Base-by-base conservation (phyloP, 2,113 vertebrate species). In the Clarias macrocephalus region DNA sequence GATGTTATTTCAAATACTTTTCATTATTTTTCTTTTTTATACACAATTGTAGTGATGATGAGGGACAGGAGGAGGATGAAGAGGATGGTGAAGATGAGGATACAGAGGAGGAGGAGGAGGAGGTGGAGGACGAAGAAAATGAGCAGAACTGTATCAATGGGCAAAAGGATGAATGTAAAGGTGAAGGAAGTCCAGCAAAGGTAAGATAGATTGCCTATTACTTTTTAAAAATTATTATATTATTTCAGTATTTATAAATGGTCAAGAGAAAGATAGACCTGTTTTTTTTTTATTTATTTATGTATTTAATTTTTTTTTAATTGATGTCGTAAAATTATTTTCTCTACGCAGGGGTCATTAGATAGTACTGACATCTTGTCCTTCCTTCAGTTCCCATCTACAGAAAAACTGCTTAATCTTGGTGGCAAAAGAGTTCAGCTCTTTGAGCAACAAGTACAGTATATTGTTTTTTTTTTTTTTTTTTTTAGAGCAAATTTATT, bases 351-450 rank as follows among this genome's bases (percentile, higher is more conserved):
- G 97, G 92, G 94, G 73, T 95, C 96, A 21, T 91, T 91, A 0
- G 92, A 94, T 82, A 94, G 95, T 16, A 91, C 95, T 62, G 97
- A 99, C 0, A 91, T 97, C 85, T 93, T 95, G 63, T 96, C 96
- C 0, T 99, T 99, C 92, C 96, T 99, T 90, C 95, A 94, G 87
- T 98, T 97, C 84, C 98, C 98, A 0, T 98, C 98, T 0, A 96
- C 98, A 0, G 97, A 99, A 90, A 99, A 98, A 88, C 94, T 99
- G 82, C 94, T 99, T 62, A 96, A 95, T 28, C 94, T 99, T 3
- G 98, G 97, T 0, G 93, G 96, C n/a, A 97, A 96, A 92, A 96
- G 96, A 56, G 94, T 96, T 0, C 7, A 92, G 73, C 93, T 99
- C 28, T 95, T 99, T 86, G 95, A 97, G 89, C 96, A 99, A 89